Evolutionary conservation across 2,888 invertebrate species (phyloP).

Genomic region (Oegoconia quadripuncta): DNA sequence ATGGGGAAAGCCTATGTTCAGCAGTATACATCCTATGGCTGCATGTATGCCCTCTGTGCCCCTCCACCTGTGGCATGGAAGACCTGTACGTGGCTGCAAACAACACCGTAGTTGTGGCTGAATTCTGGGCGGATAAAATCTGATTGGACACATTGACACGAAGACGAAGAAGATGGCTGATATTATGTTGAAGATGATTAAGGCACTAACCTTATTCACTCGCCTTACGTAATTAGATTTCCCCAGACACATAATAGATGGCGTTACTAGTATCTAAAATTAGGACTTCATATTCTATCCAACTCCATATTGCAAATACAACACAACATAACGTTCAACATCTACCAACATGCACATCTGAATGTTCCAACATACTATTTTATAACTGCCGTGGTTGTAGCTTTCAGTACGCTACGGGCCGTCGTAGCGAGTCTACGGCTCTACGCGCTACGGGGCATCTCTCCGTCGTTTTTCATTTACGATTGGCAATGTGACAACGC

Average conservation of each 20-base stretch:
- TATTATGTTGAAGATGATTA: too few species aligned
- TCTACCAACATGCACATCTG: not conserved
- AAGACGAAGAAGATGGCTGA: too few species aligned
- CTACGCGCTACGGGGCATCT: constrained; percentile 23
- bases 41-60: too few species aligned
- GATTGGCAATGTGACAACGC: constrained; percentile 25
- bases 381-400: not conserved
- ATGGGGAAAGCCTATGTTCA: too few species aligned
- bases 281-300: not conserved
- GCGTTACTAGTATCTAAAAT: constrained; percentile 28
- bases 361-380: not conserved
- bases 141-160: too few species aligned
- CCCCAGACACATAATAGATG: constrained; percentile 28
- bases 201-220: too few species aligned
- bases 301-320: not conserved
- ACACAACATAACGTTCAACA: not conserved
- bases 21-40: too few species aligned
- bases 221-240: not conserved
- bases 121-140: too few species aligned
- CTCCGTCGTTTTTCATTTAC: constrained; percentile 28
- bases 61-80: too few species aligned
- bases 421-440: constrained; percentile 44
- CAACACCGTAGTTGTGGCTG: too few species aligned
- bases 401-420: constrained; percentile 45
- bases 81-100: too few species aligned